A percentile compares a stretch with the other conserved stretches of the same genome.
phyloP scores from a whole-genome alignment of 2,113 vertebrate genomes.

The Oreotrochilus melanogaster region DNA sequence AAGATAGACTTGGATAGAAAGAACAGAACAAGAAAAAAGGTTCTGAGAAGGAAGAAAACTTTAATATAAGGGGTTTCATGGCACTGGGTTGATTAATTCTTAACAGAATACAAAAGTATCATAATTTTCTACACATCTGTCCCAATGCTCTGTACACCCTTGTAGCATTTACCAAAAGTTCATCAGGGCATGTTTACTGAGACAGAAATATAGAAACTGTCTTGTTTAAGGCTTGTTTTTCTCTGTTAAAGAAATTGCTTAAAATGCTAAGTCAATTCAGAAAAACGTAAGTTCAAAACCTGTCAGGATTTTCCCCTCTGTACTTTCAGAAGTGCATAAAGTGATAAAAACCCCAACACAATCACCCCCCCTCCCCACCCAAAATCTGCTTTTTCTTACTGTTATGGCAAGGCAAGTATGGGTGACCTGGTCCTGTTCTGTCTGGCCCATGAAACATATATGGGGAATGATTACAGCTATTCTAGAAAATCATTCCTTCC shows the following conservation, averaged over 20 bases:
- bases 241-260: background rate
- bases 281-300: background rate
- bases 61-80: background rate
- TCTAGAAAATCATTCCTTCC: background rate
- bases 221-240: background rate
- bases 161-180: background rate
- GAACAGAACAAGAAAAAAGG: background rate
- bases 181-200: background rate
- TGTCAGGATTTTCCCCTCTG: background rate
- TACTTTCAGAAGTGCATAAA: background rate
- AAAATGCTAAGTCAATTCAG: background rate
- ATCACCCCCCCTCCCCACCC: too few species aligned
- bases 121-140: background rate
- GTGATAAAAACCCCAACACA: background rate
- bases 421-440: slow-evolving; percentile 11
- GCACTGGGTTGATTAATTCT: background rate
- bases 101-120: background rate
- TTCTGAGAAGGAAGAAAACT: background rate
- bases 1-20: background rate
- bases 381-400: background rate
- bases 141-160: background rate
- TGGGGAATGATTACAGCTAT: background rate
- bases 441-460: background rate
- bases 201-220: background rate
- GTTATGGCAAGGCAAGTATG: background rate